Conservation (phyloP, 2,113 vertebrate species). For the Bettongia penicillata region DNA sequence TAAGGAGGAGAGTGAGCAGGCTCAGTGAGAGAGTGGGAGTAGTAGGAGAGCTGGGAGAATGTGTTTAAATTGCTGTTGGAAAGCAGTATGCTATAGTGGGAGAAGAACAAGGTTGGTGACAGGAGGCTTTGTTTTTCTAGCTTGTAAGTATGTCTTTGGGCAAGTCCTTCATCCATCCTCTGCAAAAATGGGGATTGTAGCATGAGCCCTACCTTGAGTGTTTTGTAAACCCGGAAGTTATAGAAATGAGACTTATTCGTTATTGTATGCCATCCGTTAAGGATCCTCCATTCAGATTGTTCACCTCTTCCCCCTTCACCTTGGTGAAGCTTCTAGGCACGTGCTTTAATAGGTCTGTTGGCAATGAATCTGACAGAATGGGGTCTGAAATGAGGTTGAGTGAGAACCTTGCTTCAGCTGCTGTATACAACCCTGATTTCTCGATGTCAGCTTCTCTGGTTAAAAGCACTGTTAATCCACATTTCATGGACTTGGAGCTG, state of each 20-base stretch:
- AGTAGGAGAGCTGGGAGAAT: background rate
- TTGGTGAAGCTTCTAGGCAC: background rate
- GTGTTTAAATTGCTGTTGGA: background rate
- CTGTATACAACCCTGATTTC: background rate
- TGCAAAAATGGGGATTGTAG: background rate
- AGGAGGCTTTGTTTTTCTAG: background rate
- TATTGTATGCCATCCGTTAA: background rate
- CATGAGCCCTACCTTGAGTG: background rate
- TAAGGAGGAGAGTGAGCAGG: background rate
- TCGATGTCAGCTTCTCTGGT: background rate
- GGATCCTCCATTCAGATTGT: background rate
- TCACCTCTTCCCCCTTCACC: background rate
- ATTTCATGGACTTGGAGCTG: background rate
- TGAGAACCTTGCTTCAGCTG: background rate
- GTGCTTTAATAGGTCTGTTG: background rate
- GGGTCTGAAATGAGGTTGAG: background rate
- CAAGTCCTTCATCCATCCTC: too few species aligned
- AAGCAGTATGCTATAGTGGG: background rate
- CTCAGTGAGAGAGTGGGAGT: background rate
- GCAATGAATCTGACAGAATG: background rate
- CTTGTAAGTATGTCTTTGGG: background rate
- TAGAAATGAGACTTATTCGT: background rate
- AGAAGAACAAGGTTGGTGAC: background rate
- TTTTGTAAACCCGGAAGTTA: background rate
- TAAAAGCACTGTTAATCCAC: background rate